phyloP scores from a whole-genome alignment of 2,888 invertebrate species.

The Microctonus aethiopoides region DNA sequence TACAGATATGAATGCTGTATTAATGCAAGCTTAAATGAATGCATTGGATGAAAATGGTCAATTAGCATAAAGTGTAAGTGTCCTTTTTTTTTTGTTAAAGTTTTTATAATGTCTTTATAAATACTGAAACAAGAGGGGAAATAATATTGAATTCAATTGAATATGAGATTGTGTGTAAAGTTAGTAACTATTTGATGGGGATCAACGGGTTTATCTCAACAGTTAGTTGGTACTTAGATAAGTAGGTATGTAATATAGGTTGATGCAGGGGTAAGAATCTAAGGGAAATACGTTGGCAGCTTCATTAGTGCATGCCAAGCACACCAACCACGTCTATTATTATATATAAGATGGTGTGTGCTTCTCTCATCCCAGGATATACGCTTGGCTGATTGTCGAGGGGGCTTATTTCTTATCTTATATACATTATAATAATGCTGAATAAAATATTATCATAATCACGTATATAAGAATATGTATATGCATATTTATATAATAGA shows the following conservation, averaged over 20 bases:
- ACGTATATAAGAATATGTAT: neutral
- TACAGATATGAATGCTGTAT: too few species aligned
- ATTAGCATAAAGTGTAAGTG: too few species aligned
- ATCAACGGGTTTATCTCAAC: slow-evolving; percentile 28
- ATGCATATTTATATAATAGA: neutral
- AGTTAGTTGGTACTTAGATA: slow-evolving; percentile 35
- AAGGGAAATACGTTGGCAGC: slow-evolving; percentile 58
- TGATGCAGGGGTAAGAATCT: neutral
- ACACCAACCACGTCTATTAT: slow-evolving; percentile 51
- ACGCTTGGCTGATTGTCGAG: slow-evolving; percentile 64
- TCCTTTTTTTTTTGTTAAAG: too few species aligned
- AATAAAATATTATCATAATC: slow-evolving; percentile 37
- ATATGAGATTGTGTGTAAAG: slow-evolving; percentile 1
- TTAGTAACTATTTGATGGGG: slow-evolving; percentile 20
- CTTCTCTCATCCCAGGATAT: slow-evolving; percentile 58
- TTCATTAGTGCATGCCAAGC: slow-evolving; percentile 64
- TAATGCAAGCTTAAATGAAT: too few species aligned
- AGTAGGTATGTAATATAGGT: slow-evolving; percentile 55
- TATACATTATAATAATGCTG: slow-evolving; percentile 58
- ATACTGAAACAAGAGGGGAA: too few species aligned
- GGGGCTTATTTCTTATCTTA: slow-evolving; percentile 61
- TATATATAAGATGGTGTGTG: neutral
- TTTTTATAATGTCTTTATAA: too few species aligned
- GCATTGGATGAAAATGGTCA: too few species aligned
- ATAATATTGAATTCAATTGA: neutral